phyloP scores from a whole-genome alignment of 2,113 vertebrate species.

The Phalacrocorax brasilianus region DNA sequence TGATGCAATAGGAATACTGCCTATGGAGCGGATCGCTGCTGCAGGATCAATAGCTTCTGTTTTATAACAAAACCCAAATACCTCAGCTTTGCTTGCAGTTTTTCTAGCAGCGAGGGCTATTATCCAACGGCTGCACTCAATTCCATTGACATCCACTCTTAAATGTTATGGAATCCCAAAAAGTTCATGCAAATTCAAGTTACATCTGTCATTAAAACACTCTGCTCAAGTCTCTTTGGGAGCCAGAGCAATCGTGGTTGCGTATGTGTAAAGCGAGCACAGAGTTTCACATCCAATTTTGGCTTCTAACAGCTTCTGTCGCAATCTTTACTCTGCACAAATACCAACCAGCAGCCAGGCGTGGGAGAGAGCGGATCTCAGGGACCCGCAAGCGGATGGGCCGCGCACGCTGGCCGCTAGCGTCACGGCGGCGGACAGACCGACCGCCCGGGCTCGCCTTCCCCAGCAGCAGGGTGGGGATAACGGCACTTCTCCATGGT shows the following conservation, averaged over 20 bases:
- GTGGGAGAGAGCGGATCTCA: rapidly evolving
- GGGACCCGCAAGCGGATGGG: rapidly evolving
- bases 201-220: background rate
- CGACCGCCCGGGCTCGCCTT: background rate
- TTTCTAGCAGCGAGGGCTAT: background rate
- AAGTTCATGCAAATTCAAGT: background rate
- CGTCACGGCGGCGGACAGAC: background rate
- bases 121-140: background rate
- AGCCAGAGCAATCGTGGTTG: background rate
- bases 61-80: background rate
- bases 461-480: background rate
- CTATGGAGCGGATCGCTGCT: background rate
- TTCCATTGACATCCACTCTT: background rate
- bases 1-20: background rate
- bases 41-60: conserved; percentile 11
- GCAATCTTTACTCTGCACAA: rapidly evolving
- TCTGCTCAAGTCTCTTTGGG: background rate
- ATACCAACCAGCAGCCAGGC: rapidly evolving
- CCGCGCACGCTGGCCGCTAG: background rate
- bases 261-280: rapidly evolving
- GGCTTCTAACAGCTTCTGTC: background rate
- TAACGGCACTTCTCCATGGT: rapidly evolving
- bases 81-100: background rate
- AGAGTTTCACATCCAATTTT: background rate
- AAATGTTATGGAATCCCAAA: background rate